Percentiles rank a stretch among this genome's conserved stretches.
phyloP scores from a whole-genome alignment of 2,888 invertebrate species.

The Metellina segmentata region DNA sequence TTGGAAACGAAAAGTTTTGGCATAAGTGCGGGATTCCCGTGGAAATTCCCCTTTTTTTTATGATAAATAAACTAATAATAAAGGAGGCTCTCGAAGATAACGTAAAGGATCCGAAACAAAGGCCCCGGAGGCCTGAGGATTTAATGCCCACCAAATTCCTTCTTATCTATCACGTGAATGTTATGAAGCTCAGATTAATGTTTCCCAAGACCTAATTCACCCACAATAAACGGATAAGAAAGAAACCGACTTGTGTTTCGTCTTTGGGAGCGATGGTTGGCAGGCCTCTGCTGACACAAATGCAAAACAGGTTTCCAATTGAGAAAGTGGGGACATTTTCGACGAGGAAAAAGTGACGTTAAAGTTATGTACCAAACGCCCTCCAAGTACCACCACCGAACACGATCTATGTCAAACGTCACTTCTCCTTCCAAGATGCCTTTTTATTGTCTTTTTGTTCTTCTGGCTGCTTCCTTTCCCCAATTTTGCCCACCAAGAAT shows the following conservation, averaged over 20 bases:
- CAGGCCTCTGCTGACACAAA: constrained; percentile 45
- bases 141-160: background rate
- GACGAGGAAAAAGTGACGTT: constrained; percentile 56
- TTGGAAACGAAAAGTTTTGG: too few relatives aligned
- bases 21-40: too few relatives aligned
- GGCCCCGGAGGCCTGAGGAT: background rate
- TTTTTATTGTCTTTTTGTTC: constrained; percentile 18
- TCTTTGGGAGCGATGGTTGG: constrained; percentile 30
- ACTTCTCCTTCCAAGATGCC: constrained; percentile 19
- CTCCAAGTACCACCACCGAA: constrained; percentile 29
- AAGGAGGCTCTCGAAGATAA: too few relatives aligned
- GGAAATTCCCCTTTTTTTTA: too few relatives aligned
- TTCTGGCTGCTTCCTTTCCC: constrained; percentile 5
- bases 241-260: constrained; percentile 1
- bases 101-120: too few relatives aligned
- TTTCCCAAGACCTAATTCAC: constrained; percentile 7
- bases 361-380: constrained; percentile 61
- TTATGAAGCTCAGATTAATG: background rate
- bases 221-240: constrained; percentile 13
- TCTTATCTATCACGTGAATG: background rate
- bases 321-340: constrained; percentile 63
- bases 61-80: too few relatives aligned
- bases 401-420: constrained; percentile 62
- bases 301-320: constrained; percentile 55
- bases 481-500: constrained; percentile 32